Evolutionary conservation across 2,113 vertebrate genomes (phyloP).

Genomic region (Nyctereutes procyonoides): DNA sequence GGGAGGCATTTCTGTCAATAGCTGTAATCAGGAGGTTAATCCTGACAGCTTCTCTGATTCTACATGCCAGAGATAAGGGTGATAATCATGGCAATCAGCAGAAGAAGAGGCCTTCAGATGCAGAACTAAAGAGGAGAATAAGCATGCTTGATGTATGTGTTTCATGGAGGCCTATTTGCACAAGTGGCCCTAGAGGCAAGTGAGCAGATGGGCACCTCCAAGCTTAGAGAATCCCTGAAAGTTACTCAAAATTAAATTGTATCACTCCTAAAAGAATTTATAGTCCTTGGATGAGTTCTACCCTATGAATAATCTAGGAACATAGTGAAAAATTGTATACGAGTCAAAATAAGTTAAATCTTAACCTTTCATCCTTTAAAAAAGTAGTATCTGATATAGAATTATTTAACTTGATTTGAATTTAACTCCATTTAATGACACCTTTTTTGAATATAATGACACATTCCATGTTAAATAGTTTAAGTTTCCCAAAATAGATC

Average conservation of each 20-base stretch:
- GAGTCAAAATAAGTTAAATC: not conserved
- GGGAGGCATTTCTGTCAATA: not conserved
- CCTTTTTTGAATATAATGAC: not conserved
- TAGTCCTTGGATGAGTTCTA: not conserved
- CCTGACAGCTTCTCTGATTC: not conserved
- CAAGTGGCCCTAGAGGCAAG: not conserved
- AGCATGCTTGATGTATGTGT: no score
- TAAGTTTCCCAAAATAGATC: slow-evolving; percentile 8
- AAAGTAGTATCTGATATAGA: not conserved
- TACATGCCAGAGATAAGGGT: not conserved
- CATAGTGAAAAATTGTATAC: not conserved
- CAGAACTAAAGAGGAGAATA: not conserved
- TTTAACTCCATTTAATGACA: slow-evolving; percentile 1
- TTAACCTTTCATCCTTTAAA: not conserved
- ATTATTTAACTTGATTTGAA: not conserved
- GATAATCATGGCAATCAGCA: not conserved
- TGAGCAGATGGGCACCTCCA: not conserved
- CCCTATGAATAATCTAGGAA: not conserved
- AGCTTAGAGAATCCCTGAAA: not conserved
- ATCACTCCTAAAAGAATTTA: not conserved
- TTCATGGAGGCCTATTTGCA: not conserved
- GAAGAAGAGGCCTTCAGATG: not conserved
- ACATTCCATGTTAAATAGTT: not conserved
- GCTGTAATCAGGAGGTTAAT: not conserved
- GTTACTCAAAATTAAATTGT: not conserved